Evolutionary conservation across 2,888 invertebrate genomes (phyloP).

Genomic region (Dasypolia templi): DNA sequence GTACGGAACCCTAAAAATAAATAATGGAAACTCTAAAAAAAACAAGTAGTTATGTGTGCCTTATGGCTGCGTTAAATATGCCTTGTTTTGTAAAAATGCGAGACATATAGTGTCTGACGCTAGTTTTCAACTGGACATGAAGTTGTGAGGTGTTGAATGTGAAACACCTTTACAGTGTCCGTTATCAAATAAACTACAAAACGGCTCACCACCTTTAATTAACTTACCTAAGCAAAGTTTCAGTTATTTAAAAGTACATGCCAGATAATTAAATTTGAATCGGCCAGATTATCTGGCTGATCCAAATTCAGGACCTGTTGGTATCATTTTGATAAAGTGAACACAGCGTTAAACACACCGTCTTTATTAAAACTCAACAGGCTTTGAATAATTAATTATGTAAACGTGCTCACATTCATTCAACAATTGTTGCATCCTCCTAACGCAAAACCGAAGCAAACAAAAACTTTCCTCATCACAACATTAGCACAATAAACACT

Average conservation of each 20-base stretch:
- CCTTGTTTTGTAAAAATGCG: too few relatives aligned
- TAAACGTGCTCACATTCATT: slow-evolving; percentile 2
- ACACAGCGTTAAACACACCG: neutral
- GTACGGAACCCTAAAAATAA: too few relatives aligned
- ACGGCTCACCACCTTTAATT: neutral
- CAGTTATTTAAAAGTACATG: neutral
- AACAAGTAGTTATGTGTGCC: too few relatives aligned
- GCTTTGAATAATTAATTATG: neutral
- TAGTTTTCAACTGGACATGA: too few relatives aligned
- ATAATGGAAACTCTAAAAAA: too few relatives aligned
- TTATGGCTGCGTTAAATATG: too few relatives aligned
- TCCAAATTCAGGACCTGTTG: too few relatives aligned
- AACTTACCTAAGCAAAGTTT: neutral
- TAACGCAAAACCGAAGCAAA: slow-evolving; percentile 29
- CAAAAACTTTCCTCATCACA: slow-evolving; percentile 32
- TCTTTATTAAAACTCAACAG: neutral
- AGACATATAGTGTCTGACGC: too few relatives aligned
- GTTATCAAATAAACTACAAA: neutral
- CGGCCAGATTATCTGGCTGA: too few relatives aligned
- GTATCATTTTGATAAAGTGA: neutral
- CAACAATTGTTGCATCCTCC: slow-evolving; percentile 34
- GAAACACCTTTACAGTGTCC: neutral
- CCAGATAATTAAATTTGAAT: neutral
- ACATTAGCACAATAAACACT: slow-evolving; percentile 50
- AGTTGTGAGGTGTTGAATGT: neutral